phyloP scores from a whole-genome alignment of 2,888 invertebrate species.

The Cosmia pyralina region DNA sequence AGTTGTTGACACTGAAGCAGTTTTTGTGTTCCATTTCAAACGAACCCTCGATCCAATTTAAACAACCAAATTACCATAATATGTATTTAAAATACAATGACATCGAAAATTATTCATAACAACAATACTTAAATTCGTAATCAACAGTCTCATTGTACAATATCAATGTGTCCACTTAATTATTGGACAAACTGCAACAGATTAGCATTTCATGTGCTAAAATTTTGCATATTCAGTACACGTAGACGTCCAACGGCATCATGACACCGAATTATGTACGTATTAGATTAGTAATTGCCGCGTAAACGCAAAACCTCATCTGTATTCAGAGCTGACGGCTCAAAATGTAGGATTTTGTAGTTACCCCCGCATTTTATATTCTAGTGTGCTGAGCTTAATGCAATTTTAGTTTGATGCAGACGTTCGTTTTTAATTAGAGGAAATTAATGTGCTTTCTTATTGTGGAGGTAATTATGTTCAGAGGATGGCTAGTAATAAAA shows the following conservation, averaged over 20 bases:
- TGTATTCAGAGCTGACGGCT: conserved; percentile 71
- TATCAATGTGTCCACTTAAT: conserved; percentile 59
- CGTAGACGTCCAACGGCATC: conserved; percentile 56
- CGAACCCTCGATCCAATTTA: conserved; percentile 5
- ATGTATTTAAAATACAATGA: conserved; percentile 32
- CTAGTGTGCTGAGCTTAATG: conserved; percentile 50
- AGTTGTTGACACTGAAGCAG: background rate
- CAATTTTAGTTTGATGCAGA: conserved; percentile 55
- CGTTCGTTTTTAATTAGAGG: conserved; percentile 51
- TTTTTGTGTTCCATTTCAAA: conserved; percentile 13
- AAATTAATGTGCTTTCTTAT: conserved; percentile 23
- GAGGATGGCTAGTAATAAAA: background rate
- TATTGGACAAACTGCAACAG: conserved; percentile 66
- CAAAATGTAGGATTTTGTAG: conserved; percentile 60
- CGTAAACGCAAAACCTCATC: conserved; percentile 76
- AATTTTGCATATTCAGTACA: conserved; percentile 61
- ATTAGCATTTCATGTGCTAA: conserved; percentile 64
- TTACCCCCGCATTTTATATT: conserved; percentile 59
- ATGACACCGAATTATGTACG: conserved; percentile 72
- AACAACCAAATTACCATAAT: conserved; percentile 28
- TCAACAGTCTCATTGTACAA: conserved; percentile 48
- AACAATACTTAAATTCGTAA: conserved; percentile 47
- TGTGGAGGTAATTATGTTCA: background rate
- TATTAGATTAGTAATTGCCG: conserved; percentile 78
- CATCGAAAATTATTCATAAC: conserved; percentile 37